Evolutionary conservation across 2,797 vertebrate species (phyloP).

Genomic region (Tangara arthus): DNA sequence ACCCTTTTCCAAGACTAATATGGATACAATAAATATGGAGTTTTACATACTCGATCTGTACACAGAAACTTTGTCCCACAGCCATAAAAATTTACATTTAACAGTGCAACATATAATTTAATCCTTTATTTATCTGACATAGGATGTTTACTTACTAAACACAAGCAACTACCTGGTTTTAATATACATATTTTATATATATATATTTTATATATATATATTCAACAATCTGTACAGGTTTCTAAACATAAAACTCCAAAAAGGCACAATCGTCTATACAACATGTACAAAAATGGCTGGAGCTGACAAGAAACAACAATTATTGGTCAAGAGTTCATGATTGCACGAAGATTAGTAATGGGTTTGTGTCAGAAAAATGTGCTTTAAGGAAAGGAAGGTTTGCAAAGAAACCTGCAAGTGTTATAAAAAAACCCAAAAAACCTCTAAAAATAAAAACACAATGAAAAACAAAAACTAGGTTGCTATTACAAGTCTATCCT

Average conservation of each 20-base stretch:
- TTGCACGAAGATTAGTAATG: slow-evolving; percentile 94
- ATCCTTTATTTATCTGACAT: slow-evolving; percentile 86
- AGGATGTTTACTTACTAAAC: slow-evolving; percentile 86
- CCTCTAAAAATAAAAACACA: slow-evolving; percentile 36
- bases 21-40: slow-evolving; percentile 98
- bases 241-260: slow-evolving; percentile 93
- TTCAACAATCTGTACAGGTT: slow-evolving; percentile 93
- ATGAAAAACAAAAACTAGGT: slow-evolving; percentile 78
- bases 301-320: slow-evolving; percentile 85
- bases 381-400: slow-evolving; percentile 88
- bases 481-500: slow-evolving; percentile 96
- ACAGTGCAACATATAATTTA: slow-evolving; percentile 94
- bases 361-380: slow-evolving; percentile 93
- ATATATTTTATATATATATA: slow-evolving; percentile 78
- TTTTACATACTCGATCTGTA: slow-evolving; percentile 97
- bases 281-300: slow-evolving; percentile 96
- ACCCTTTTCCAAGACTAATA: slow-evolving; percentile 92
- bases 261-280: slow-evolving; percentile 99
- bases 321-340: slow-evolving; percentile 95
- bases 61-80: slow-evolving; percentile 91
- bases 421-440: slow-evolving; percentile 67
- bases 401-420: slow-evolving; percentile 87
- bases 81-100: slow-evolving; percentile 97
- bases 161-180: slow-evolving; percentile 90
- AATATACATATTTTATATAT: slow-evolving; percentile 83